A percentile compares a stretch with the other conserved stretches of the same genome.
These are phyloP conservation scores for Uria lomvia DNA, from an alignment of 2,113 vertebrate genomes.

Conservation along the genomic window DNA sequence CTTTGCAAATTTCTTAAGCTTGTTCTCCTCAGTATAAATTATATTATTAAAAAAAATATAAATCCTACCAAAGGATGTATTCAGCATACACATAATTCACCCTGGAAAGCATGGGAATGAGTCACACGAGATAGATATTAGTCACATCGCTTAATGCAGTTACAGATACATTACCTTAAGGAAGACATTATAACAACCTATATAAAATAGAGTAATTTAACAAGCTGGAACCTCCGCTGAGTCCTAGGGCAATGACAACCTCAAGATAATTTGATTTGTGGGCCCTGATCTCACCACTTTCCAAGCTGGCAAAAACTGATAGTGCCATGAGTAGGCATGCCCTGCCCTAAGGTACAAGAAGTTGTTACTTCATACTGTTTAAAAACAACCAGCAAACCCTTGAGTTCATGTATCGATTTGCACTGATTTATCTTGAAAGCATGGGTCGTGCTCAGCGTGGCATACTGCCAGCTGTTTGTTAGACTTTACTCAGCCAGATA, in stretches of 20 bases:
- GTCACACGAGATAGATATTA: background rate
- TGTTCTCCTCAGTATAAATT: background rate
- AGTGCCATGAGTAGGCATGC: background rate
- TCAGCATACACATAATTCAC: background rate
- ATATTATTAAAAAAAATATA: background rate
- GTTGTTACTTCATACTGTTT: background rate
- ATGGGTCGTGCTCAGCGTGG: background rate
- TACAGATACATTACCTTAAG: background rate
- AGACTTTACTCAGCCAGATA: background rate
- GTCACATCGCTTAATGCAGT: background rate
- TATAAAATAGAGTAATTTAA: background rate
- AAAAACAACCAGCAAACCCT: background rate
- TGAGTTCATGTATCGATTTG: background rate
- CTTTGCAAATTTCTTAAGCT: background rate
- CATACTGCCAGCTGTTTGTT: background rate
- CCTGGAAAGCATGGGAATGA: background rate
- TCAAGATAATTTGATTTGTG: background rate
- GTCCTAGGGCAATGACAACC: background rate
- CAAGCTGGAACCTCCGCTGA: background rate
- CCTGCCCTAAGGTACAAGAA: background rate
- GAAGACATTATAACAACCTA: background rate
- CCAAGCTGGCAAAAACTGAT: conserved; percentile 20
- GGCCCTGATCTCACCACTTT: background rate
- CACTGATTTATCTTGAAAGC: background rate
- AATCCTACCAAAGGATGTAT: background rate